Base-by-base conservation (phyloP, 2,888 invertebrate genomes). In the Drosophila rellima region DNA sequence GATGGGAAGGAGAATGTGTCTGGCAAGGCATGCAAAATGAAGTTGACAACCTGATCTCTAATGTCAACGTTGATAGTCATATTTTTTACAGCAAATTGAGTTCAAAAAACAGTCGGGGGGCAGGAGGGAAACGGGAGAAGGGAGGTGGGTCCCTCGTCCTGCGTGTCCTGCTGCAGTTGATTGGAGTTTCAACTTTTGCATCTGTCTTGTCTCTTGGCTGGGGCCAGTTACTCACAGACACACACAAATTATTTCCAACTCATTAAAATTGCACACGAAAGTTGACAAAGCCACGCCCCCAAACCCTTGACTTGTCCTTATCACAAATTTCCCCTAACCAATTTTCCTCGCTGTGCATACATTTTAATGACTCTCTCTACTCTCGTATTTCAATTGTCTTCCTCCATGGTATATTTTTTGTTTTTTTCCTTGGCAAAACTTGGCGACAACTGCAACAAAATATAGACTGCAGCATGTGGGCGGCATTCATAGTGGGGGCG, bases 211-310 rank as follows among this genome's bases (percentile, higher is more conserved):
- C 31, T 10, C 40, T 15, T 23, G 54, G 55, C 23, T 54, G 65
- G 60, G 52, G 60, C 67, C 66, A 73, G 67, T 80, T 83, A 70
- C 72, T 76, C 74, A 55, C 39, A 40, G 18, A 51, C 50, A 13
- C 37, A 26, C 80, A 82, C 81, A 85, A 88, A 89, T 89, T 86
- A 88, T 82, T 87, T 87, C 86, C 89, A 88, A 87, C 87, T 87
- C 87, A 89, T 87, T 87, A 87, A 87, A 87, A 87, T 79, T 88
- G 86, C 86, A 77, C 73, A 78, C 78, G 35, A 35, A 23, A 45
- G 44, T 35, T 65, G 51, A 44, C 70, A 64, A 60, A 45, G 52
- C 55, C 47, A 55, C 60, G 42, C 23, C 56, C 51, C 62, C 35
- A n/a, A 13, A n/a, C 17, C 54, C 33, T 17, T 18, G 11, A 39